phyloP scores from a whole-genome alignment of 92 coral and sea anemone genomes.

The Zoanthus gigantus region DNA sequence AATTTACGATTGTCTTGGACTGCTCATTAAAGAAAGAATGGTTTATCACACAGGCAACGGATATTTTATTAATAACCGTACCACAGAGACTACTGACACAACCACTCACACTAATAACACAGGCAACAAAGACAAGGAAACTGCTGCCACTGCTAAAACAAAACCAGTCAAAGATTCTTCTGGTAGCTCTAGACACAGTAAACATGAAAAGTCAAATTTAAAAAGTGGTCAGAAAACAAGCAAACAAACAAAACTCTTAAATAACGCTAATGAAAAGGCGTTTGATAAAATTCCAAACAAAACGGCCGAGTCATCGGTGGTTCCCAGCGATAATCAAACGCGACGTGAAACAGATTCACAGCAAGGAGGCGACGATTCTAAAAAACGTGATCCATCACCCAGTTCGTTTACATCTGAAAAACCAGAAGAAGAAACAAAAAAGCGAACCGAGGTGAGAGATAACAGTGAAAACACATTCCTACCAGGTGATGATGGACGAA shows the following conservation, averaged over 20 bases:
- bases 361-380: slow-evolving; percentile 8
- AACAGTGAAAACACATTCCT: slow-evolving; percentile 7
- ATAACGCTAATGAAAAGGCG: background rate
- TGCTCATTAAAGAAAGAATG: slow-evolving; percentile 77
- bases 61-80: slow-evolving; percentile 62
- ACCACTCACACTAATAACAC: slow-evolving; percentile 28
- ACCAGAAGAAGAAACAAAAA: slow-evolving; percentile 15
- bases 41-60: slow-evolving; percentile 79
- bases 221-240: slow-evolving; percentile 1
- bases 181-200: slow-evolving; percentile 37
- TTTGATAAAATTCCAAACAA: slow-evolving; percentile 8
- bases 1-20: slow-evolving; percentile 86
- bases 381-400: background rate
- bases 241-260: slow-evolving; percentile 11
- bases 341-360: background rate
- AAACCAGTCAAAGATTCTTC: slow-evolving; percentile 8
- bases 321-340: background rate
- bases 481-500: slow-evolving; percentile 40
- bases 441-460: background rate
- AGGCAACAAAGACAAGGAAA: slow-evolving; percentile 26
- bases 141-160: slow-evolving; percentile 43
- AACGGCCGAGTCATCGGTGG: background rate
- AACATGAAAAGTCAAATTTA: slow-evolving; percentile 5
- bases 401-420: background rate
- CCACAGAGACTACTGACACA: slow-evolving; percentile 44